phyloP scores from a whole-genome alignment of 2,113 vertebrate genomes.

The Zootoca vivipara region DNA sequence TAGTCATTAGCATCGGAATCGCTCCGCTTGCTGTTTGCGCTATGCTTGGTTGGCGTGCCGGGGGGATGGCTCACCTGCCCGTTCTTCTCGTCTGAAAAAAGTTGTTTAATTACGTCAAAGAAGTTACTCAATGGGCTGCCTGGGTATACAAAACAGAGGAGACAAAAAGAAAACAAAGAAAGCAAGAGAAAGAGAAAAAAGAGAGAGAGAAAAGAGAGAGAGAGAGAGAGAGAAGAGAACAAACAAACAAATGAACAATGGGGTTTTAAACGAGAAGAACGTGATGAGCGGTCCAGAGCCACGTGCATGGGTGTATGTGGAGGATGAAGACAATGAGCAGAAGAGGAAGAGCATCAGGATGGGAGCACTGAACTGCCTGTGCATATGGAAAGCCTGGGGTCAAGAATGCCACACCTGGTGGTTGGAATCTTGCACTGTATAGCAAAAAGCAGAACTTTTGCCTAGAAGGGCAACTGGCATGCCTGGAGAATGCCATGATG shows the following conservation, averaged over 20 bases:
- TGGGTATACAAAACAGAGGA: slow-evolving; percentile 87
- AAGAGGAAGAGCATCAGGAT: slow-evolving; percentile 69
- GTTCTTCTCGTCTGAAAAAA: slow-evolving; percentile 99
- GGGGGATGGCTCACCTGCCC: slow-evolving; percentile 92
- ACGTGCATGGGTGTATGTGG: slow-evolving; percentile 62
- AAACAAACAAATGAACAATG: slow-evolving; percentile 89
- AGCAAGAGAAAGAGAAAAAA: slow-evolving; percentile 70
- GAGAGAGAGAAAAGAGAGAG: slow-evolving; percentile 73
- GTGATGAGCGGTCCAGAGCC: slow-evolving; percentile 75
- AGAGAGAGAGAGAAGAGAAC: slow-evolving; percentile 80
- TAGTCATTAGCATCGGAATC: slow-evolving; percentile 89
- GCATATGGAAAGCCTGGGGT: slow-evolving; percentile 57
- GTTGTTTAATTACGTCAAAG: slow-evolving; percentile 99
- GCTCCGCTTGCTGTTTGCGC: slow-evolving; percentile 86
- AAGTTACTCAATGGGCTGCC: slow-evolving; percentile 98
- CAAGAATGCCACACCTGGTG: slow-evolving; percentile 20
- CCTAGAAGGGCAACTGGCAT: background rate
- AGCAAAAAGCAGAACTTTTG: background rate
- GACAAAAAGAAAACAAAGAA: slow-evolving; percentile 70
- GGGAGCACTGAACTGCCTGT: slow-evolving; percentile 49
- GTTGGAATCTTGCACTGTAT: slow-evolving; percentile 1
- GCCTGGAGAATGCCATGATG: background rate
- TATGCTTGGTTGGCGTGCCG: slow-evolving; percentile 89
- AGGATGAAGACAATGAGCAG: slow-evolving; percentile 66
- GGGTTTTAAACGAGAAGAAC: slow-evolving; percentile 78